phyloP scores from a whole-genome alignment of 2,113 vertebrate species.

The Loxodonta africana region DNA sequence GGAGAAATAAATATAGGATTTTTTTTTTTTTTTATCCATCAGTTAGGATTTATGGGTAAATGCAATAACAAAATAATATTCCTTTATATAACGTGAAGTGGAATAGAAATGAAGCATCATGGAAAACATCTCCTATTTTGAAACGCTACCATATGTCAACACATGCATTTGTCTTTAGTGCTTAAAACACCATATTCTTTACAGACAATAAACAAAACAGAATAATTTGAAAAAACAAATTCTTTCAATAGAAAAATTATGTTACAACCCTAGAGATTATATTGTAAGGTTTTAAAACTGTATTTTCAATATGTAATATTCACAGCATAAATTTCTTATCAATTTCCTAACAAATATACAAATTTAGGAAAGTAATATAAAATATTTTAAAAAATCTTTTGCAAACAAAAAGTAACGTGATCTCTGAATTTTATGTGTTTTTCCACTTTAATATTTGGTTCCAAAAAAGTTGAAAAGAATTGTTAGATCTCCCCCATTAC shows the following conservation, averaged over 20 bases:
- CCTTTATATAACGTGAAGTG: background rate
- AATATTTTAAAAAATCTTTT: background rate
- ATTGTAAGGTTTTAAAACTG: background rate
- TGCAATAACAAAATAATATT: background rate
- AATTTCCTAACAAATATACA: background rate
- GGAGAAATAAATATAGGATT: no score
- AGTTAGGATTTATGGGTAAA: no score
- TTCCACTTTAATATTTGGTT: background rate
- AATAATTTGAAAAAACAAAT: background rate
- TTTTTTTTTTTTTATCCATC: no score
- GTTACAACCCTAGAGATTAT: background rate
- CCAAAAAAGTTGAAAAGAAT: background rate
- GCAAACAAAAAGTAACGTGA: background rate
- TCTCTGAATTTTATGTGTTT: background rate
- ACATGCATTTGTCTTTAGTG: background rate
- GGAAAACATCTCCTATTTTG: background rate
- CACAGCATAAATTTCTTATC: background rate
- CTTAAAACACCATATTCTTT: background rate
- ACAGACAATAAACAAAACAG: background rate
- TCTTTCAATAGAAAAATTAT: background rate
- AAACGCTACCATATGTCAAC: background rate
- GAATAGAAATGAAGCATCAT: background rate
- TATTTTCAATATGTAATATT: background rate
- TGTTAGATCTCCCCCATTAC: background rate
- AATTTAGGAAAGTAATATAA: conserved; percentile 13